These are phyloP conservation scores for Ischnus inquisitorius DNA, from an alignment of 2,888 invertebrate genomes.

Conservation along the genomic window DNA sequence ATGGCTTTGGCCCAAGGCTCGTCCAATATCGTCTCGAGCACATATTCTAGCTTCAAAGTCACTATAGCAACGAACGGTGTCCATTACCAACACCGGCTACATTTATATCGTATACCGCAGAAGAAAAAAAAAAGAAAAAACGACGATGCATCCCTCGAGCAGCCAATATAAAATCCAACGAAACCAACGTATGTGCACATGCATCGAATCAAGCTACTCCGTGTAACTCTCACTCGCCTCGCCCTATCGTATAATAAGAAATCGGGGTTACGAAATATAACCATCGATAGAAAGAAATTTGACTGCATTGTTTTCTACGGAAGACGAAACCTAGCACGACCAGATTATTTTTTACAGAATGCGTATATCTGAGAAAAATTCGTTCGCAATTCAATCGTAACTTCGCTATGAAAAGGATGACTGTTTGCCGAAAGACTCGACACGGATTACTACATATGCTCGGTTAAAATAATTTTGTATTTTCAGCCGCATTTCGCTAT, in stretches of 20 bases:
- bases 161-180: conserved; percentile 50
- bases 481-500: not conserved
- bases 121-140: conserved; percentile 37
- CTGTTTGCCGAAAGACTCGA: conserved; percentile 68
- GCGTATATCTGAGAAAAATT: conserved; percentile 1
- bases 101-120: conserved; percentile 56
- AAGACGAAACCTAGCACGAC: not conserved
- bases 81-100: conserved; percentile 64
- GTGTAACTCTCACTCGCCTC: not conserved
- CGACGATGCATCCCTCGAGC: conserved; percentile 27
- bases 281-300: conserved; percentile 28
- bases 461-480: too few relatives aligned
- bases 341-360: conserved; percentile 45
- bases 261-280: conserved; percentile 33
- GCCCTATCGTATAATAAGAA: conserved; percentile 9
- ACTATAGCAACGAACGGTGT: conserved; percentile 41
- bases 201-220: conserved; percentile 30
- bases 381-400: conserved; percentile 16
- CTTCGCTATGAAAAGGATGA: conserved; percentile 16
- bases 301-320: conserved; percentile 55
- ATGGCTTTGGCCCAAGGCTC: conserved; percentile 43
- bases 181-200: conserved; percentile 13
- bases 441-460: conserved; percentile 22
- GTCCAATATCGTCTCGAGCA: conserved; percentile 63
- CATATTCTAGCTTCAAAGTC: conserved; percentile 44